These are phyloP conservation scores for Noctua comes DNA, from an alignment of 2,888 invertebrate species.

Conservation along the genomic window DNA sequence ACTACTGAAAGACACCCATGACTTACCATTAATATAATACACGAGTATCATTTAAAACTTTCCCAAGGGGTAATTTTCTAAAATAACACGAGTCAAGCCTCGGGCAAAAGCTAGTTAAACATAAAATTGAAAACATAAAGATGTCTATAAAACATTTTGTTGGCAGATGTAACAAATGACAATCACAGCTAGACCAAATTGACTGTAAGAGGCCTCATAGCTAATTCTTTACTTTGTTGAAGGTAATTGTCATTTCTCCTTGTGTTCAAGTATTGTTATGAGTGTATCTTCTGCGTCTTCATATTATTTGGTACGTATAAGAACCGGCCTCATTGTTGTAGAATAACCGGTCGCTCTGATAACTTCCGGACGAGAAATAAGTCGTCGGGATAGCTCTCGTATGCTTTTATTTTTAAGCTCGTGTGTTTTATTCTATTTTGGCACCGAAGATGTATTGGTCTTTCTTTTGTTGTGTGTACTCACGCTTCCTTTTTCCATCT, in stretches of 20 bases:
- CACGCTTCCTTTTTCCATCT: conserved; percentile 18
- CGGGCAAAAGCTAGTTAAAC: neutral
- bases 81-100: neutral
- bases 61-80: neutral
- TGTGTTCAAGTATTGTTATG: neutral
- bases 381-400: conserved; percentile 79
- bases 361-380: conserved; percentile 86
- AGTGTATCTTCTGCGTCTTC: conserved; percentile 18
- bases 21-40: neutral
- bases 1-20: neutral
- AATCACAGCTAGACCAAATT: neutral
- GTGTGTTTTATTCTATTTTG: conserved; percentile 81
- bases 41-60: neutral
- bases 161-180: neutral
- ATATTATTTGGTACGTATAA: conserved; percentile 33
- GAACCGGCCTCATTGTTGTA: conserved; percentile 76
- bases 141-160: neutral
- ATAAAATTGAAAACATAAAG: neutral
- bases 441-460: conserved; percentile 77
- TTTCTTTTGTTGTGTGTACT: conserved; percentile 69
- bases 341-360: conserved; percentile 84
- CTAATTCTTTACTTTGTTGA: neutral
- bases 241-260: neutral
- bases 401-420: conserved; percentile 82
- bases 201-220: neutral